Percentiles rank a stretch among this genome's conserved stretches.
These are phyloP conservation scores for Nemoura dubitans DNA, from an alignment of 2,888 invertebrate genomes.

Conservation along the genomic window DNA sequence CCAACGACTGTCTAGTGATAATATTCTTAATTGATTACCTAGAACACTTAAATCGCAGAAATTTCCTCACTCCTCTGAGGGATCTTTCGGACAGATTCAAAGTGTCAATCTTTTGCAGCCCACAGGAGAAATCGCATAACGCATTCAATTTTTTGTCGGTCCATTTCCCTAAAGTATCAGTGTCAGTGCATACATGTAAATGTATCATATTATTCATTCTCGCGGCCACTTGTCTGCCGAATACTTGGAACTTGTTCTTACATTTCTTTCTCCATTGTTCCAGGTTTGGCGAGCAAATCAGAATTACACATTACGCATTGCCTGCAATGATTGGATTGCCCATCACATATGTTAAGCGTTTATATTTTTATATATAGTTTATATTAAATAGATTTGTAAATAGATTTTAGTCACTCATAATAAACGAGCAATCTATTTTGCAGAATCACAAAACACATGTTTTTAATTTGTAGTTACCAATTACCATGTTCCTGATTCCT, in stretches of 20 bases:
- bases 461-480: too few species aligned
- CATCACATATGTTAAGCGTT: background rate
- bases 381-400: background rate
- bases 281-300: background rate
- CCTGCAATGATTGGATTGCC: conserved; percentile 5
- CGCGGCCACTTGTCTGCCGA: background rate
- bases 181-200: background rate
- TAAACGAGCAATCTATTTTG: conserved; percentile 12
- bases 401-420: background rate
- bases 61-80: background rate
- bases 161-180: background rate
- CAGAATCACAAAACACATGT: background rate
- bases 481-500: too few species aligned
- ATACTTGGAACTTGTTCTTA: background rate
- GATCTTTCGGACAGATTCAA: background rate
- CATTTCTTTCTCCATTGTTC: background rate
- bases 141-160: background rate
- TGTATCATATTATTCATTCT: background rate
- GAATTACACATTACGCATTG: background rate
- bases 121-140: background rate
- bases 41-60: background rate
- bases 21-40: background rate
- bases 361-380: background rate
- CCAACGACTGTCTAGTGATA: background rate
- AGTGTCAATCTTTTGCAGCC: background rate